Base-by-base conservation (phyloP, 2,888 invertebrate genomes). In the Physocephala rufipes region DNA sequence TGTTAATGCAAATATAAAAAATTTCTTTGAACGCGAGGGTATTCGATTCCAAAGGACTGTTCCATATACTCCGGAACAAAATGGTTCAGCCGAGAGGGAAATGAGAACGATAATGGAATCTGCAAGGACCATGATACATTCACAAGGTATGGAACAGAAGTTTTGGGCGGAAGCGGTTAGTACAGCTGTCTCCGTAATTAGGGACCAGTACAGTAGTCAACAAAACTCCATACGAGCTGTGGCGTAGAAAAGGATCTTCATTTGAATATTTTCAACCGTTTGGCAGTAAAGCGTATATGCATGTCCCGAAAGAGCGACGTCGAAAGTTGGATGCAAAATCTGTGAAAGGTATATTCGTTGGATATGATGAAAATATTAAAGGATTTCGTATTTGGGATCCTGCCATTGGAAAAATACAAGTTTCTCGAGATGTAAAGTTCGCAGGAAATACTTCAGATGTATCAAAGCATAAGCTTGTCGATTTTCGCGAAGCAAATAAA, bases 101-200 rank as follows among this genome's bases (percentile, higher is more conserved):
- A 85, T 79, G 73, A 74, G 81, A 66, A 83, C 80, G 55, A 74
- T 83, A 19, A 76, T 83, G 9, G 82, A 83, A 74, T 77, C 80
- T 26, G 81, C 80, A 24, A 73, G 82, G 49, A 59, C 75, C 13
- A 74, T 78, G 71, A 71, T 77, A 36, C 73, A 77, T 71, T 67
- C 70, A 12, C 13, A 72, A 71, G 78, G 77, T 0, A 47, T 81
- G 15, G 59, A 70, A 19, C 67, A 74, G 21, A 75, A 74, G 13
- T 73, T 83, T 9, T 85, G 83, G 85, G 83, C 83, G 3, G 84
- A 85, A 75, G 84, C 84, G 4, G 79, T 84, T 0, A 78, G 79
- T 15, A 81, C 79, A 69, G 81, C 82, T 15, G 79, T 79, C 1
- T 83, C 81, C 69, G 68, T 82, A 28, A 73, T 85, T 7, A 1